A percentile compares a stretch with the other conserved stretches of the same genome.
phyloP scores from a whole-genome alignment of 2,888 invertebrate genomes.

The Sinohyriopsis cumingii region DNA sequence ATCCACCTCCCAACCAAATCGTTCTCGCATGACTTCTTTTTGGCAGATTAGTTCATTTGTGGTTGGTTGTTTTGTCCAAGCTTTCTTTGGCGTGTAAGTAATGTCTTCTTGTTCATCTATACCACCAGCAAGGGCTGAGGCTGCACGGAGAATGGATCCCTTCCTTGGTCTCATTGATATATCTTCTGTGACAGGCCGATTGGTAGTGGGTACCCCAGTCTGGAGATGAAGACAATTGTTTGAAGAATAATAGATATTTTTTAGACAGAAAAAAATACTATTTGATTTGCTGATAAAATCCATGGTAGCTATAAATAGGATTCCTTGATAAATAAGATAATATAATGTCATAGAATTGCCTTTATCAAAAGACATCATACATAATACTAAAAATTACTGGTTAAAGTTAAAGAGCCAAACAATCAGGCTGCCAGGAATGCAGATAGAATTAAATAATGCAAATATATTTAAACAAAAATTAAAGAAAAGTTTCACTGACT shows the following conservation, averaged over 20 bases:
- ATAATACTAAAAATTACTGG: too few relatives aligned
- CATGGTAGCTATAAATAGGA: too few relatives aligned
- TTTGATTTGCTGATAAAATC: too few relatives aligned
- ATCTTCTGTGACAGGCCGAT: conserved; percentile 23
- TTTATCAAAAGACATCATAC: too few relatives aligned
- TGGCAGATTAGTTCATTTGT: conserved; percentile 65
- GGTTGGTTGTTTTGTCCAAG: conserved; percentile 69
- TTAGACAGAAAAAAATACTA: too few relatives aligned
- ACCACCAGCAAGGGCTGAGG: conserved; percentile 68
- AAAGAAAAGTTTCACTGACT: too few relatives aligned
- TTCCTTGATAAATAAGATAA: too few relatives aligned
- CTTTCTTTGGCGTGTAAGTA: conserved; percentile 64
- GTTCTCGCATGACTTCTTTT: conserved; percentile 58
- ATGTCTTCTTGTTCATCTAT: conserved; percentile 68
- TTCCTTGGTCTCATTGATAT: conserved; percentile 53
- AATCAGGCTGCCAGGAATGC: too few relatives aligned
- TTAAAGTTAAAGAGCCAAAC: too few relatives aligned
- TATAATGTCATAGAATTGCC: too few relatives aligned
- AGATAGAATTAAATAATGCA: too few relatives aligned
- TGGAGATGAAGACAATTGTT: conserved; percentile 1
- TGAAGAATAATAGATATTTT: background rate
- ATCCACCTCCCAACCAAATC: conserved; percentile 72
- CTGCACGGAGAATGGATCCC: conserved; percentile 68
- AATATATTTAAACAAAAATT: too few relatives aligned
- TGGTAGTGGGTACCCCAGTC: conserved; percentile 1